Percentiles rank a stretch among this genome's conserved stretches.
Conservation (phyloP, 2,797 vertebrate species). For the Notolepis coatsorum region DNA sequence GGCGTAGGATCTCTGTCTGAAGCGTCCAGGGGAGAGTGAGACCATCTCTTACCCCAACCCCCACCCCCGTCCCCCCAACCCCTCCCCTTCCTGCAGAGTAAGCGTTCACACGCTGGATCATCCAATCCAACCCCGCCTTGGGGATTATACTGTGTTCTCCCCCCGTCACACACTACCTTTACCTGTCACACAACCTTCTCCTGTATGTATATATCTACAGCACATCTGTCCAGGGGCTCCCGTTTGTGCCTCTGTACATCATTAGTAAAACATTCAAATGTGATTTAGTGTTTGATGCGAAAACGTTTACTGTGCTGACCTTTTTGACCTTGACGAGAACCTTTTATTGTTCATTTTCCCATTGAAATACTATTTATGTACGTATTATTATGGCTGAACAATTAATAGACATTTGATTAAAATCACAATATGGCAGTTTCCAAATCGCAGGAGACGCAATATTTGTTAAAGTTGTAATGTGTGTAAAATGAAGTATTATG, state of each 20-base stretch:
- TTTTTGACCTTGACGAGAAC: constrained; percentile 1
- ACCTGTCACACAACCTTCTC: constrained; percentile 26
- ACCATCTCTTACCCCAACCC: constrained; percentile 54
- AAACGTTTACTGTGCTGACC: neutral
- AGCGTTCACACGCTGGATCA: constrained; percentile 72
- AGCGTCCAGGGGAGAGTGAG: constrained; percentile 63
- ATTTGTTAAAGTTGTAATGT: no score
- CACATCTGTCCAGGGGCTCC: constrained; percentile 37
- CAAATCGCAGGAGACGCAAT: no score
- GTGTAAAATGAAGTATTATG: no score
- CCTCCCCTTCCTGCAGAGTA: constrained; percentile 78
- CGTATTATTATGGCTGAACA: no score
- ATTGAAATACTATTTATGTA: no score
- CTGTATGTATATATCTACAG: constrained; percentile 24
- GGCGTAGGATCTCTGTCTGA: constrained; percentile 62
- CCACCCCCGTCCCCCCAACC: neutral
- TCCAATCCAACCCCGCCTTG: constrained; percentile 67
- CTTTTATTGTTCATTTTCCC: no score
- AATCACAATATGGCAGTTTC: no score
- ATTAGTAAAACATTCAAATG: constrained; percentile 17
- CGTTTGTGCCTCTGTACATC: constrained; percentile 30
- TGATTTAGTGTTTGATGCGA: constrained; percentile 21
- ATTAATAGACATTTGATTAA: no score
- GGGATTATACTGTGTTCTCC: constrained; percentile 56
- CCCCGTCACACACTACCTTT: constrained; percentile 35